A percentile compares a stretch with the other conserved stretches of the same genome.
phyloP scores from a whole-genome alignment of 2,797 vertebrate species.

The Acropternis orthonyx region DNA sequence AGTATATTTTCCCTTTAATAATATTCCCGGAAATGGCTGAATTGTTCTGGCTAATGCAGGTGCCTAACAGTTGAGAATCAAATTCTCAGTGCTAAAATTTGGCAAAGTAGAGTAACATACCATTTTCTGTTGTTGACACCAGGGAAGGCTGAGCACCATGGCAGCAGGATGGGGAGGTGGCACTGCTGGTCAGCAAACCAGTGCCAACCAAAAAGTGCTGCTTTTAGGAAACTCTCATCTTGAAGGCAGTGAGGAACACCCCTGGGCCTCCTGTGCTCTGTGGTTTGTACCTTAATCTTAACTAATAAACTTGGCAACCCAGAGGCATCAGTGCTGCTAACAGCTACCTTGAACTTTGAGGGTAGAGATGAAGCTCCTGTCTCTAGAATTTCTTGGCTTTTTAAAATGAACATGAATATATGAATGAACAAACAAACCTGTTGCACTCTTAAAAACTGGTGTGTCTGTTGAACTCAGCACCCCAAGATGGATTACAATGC shows the following conservation, averaged over 20 bases:
- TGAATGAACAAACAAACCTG: background rate
- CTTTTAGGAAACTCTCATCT: background rate
- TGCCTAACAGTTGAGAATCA: background rate
- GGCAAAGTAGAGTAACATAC: background rate
- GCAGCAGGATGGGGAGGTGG: background rate
- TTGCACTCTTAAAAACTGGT: background rate
- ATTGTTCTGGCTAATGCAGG: background rate
- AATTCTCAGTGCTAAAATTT: background rate
- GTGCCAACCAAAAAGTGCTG: background rate
- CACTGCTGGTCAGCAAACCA: background rate
- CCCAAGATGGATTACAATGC: background rate
- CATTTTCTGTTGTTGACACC: background rate
- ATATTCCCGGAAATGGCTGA: conserved; percentile 32
- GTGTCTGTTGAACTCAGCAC: background rate
- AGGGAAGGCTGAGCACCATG: background rate
- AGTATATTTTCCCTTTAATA: background rate
- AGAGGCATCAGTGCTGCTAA: background rate
- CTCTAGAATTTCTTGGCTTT: background rate
- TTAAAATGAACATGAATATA: background rate
- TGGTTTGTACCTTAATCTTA: background rate
- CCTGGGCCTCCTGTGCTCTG: fast-evolving
- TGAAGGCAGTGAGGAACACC: background rate
- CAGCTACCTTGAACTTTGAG: background rate
- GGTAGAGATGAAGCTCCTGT: background rate
- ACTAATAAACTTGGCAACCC: background rate